Percentiles rank a stretch among this genome's conserved stretches.
phyloP scores from a whole-genome alignment of 2,888 invertebrate species.

The Sphinx pinastri region DNA sequence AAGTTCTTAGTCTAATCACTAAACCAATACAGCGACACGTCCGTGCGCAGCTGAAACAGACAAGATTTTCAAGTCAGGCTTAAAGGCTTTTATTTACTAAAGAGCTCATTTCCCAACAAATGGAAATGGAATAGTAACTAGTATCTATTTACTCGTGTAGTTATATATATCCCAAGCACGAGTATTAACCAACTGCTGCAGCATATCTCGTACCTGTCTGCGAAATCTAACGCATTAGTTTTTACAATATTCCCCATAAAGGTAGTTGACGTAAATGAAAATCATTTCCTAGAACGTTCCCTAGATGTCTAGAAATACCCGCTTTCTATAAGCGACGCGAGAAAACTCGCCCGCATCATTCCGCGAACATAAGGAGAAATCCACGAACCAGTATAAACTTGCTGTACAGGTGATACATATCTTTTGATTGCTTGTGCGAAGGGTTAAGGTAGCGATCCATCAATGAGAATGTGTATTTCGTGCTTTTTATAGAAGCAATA shows the following conservation, averaged over 20 bases:
- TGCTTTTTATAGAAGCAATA: not conserved
- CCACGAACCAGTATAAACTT: slow-evolving; percentile 10
- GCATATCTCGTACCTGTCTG: not conserved
- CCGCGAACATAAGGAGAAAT: slow-evolving; percentile 18
- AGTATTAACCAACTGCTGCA: too few relatives aligned
- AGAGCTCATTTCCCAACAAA: too few relatives aligned
- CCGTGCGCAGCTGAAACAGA: too few relatives aligned
- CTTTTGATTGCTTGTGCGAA: not conserved
- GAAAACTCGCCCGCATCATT: slow-evolving; percentile 10
- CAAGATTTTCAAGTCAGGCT: too few relatives aligned
- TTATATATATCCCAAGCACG: too few relatives aligned
- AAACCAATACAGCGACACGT: too few relatives aligned
- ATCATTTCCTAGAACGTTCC: slow-evolving; percentile 20
- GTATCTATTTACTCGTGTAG: too few relatives aligned
- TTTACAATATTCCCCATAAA: slow-evolving; percentile 9
- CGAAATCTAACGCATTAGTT: not conserved
- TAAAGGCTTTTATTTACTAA: too few relatives aligned
- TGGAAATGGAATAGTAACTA: too few relatives aligned
- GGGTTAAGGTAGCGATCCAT: not conserved
- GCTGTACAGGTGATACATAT: slow-evolving; percentile 19
- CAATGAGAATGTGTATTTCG: not conserved
- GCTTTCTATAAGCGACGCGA: slow-evolving; percentile 19
- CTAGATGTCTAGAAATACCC: slow-evolving; percentile 21
- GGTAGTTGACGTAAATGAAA: slow-evolving; percentile 16
- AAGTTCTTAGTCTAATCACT: too few relatives aligned